Conservation (phyloP, 2,113 vertebrate genomes). For the Datnioides undecimradiatus region DNA sequence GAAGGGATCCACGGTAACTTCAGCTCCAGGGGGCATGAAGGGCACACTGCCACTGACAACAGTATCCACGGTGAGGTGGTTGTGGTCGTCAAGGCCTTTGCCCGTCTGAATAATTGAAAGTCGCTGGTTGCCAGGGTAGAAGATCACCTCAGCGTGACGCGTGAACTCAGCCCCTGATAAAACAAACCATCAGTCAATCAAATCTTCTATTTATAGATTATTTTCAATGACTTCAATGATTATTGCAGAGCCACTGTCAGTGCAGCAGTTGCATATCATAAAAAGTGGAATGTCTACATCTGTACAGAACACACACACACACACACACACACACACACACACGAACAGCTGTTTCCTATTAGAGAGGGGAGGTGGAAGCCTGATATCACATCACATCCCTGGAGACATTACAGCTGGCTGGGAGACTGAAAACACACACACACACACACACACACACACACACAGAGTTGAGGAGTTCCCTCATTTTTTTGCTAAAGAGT, state of each 20-base stretch:
- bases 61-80: constrained; percentile 89
- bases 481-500: constrained; percentile 8
- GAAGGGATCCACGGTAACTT: constrained; percentile 88
- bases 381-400: constrained; percentile 75
- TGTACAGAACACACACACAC: constrained; percentile 19
- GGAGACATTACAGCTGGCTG: constrained; percentile 65
- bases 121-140: constrained; percentile 89
- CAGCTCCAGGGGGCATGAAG: constrained; percentile 83
- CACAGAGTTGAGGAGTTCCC: constrained; percentile 48
- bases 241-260: not conserved
- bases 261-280: constrained; percentile 11
- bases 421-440: constrained; percentile 44
- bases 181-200: constrained; percentile 11
- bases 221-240: not conserved
- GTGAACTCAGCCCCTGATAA: constrained; percentile 90
- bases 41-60: constrained; percentile 89
- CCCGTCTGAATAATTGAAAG: constrained; percentile 89
- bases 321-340: constrained; percentile 53
- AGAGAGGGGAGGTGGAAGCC: constrained; percentile 63
- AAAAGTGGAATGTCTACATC: constrained; percentile 39
- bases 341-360: constrained; percentile 71
- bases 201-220: constrained; percentile 4
- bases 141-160: constrained; percentile 88
- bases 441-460: constrained; percentile 39
- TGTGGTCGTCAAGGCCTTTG: constrained; percentile 88